Conservation (phyloP, 2,797 vertebrate species). For the Karalla daura region DNA sequence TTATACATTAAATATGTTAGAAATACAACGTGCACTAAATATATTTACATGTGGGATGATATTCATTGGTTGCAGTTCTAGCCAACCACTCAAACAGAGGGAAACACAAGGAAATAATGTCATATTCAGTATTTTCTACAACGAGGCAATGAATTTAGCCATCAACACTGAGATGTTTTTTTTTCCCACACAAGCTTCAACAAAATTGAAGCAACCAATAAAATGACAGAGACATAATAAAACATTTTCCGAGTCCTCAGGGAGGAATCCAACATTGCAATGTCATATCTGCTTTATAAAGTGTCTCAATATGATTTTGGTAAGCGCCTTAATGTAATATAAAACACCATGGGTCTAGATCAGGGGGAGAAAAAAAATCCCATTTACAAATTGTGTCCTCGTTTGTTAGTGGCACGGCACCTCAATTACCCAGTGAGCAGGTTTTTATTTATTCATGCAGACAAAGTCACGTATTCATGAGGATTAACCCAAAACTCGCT, state of each 20-base stretch:
- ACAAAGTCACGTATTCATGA: constrained; percentile 90
- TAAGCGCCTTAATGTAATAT: constrained; percentile 78
- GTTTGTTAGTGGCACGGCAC: constrained; percentile 85
- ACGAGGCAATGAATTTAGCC: constrained; percentile 29
- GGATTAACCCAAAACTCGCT: constrained; percentile 86
- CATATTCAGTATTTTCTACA: not conserved
- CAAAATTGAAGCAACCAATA: constrained; percentile 44
- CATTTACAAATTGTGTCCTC: constrained; percentile 86
- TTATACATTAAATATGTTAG: not conserved
- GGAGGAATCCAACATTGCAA: constrained; percentile 54
- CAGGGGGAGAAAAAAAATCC: constrained; percentile 65
- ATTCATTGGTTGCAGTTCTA: not conserved
- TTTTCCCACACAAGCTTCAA: constrained; percentile 40
- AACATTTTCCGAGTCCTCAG: constrained; percentile 39
- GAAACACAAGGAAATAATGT: constrained; percentile 24
- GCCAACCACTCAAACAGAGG: constrained; percentile 14
- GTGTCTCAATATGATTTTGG: constrained; percentile 71
- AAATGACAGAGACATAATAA: constrained; percentile 42
- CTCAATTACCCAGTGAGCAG: constrained; percentile 87
- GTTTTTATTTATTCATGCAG: constrained; percentile 90
- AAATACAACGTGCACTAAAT: not conserved
- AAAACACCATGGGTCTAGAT: constrained; percentile 73
- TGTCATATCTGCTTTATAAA: constrained; percentile 56
- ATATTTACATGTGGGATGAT: not conserved
- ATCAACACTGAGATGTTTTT: constrained; percentile 32